A percentile compares a stretch with the other conserved stretches of the same genome.
These are phyloP conservation scores for Myotis planiceps DNA, from an alignment of 2,797 vertebrate genomes.

Conservation along the genomic window DNA sequence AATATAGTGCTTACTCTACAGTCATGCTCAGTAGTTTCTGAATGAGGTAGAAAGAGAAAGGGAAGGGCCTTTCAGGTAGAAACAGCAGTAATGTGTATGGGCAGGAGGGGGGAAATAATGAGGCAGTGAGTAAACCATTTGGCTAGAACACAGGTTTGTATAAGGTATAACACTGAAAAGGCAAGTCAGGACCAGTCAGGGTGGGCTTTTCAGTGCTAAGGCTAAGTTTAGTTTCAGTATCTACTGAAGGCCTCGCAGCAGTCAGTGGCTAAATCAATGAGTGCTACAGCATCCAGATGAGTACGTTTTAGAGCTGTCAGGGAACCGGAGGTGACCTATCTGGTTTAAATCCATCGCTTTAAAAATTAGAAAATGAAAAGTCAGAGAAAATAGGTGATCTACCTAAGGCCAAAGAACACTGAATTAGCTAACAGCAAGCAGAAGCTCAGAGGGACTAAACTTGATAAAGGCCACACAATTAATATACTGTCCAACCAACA, in stretches of 20 bases:
- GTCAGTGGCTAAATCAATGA: constrained; percentile 15
- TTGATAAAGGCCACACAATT: not conserved
- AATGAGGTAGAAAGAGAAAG: not conserved
- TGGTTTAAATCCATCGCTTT: constrained; percentile 44
- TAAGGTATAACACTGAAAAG: constrained; percentile 24
- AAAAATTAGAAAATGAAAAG: constrained; percentile 50
- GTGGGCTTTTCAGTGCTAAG: not conserved
- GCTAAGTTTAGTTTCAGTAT: constrained; percentile 33
- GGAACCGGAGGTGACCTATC: not conserved
- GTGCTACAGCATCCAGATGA: not conserved
- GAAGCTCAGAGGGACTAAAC: constrained; percentile 17
- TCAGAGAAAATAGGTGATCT: not conserved
- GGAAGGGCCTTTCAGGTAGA: not conserved
- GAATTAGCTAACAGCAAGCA: constrained; percentile 17
- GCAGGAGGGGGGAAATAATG: not conserved
- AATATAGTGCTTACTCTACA: not conserved
- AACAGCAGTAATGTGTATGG: not conserved
- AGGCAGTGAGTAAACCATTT: not conserved
- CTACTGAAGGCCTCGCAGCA: not conserved
- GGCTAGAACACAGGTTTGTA: not conserved
- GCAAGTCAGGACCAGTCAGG: not conserved
- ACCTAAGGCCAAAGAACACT: not conserved
- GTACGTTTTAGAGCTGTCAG: not conserved
- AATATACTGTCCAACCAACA: not conserved
- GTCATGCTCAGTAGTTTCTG: not conserved